Percentiles rank a stretch among this genome's conserved stretches.
phyloP scores from a whole-genome alignment of 2,888 invertebrate species.

The Ormyrus rosae region DNA sequence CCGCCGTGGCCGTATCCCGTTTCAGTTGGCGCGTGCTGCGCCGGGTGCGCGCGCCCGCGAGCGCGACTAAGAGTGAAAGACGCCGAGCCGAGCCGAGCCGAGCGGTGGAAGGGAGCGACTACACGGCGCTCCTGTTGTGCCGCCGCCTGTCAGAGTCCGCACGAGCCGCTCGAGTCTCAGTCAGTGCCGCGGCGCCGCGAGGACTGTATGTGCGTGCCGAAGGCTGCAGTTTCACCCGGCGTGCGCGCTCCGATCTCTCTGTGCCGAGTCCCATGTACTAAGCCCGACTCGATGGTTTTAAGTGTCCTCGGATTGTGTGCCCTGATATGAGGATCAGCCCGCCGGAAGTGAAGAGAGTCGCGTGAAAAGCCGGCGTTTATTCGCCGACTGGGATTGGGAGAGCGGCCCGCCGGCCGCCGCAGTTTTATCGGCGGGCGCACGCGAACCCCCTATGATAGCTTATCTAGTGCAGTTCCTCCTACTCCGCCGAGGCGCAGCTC shows the following conservation, averaged over 20 bases:
- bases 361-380: slow-evolving; percentile 34
- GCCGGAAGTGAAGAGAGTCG: neutral
- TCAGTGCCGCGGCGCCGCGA: slow-evolving; percentile 74
- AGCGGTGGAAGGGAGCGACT: slow-evolving; percentile 19
- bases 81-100: neutral
- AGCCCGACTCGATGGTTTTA: neutral
- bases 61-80: slow-evolving; percentile 24
- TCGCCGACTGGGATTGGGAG: neutral
- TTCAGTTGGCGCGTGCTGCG: neutral
- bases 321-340: neutral
- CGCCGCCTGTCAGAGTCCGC: slow-evolving; percentile 45
- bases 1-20: slow-evolving; percentile 40
- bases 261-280: neutral
- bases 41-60: neutral
- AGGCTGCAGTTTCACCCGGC: slow-evolving; percentile 4
- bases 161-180: slow-evolving; percentile 68
- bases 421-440: slow-evolving; percentile 31
- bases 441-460: slow-evolving; percentile 41
- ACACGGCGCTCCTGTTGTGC: slow-evolving; percentile 58
- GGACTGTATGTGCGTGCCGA: slow-evolving; percentile 53
- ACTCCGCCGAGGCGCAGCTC: neutral
- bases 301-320: slow-evolving; percentile 17
- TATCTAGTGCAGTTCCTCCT: slow-evolving; percentile 28
- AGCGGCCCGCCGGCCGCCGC: neutral
- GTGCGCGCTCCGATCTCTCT: neutral